Base-by-base conservation (phyloP, 2,797 vertebrate species). In the Delichon dasypus region DNA sequence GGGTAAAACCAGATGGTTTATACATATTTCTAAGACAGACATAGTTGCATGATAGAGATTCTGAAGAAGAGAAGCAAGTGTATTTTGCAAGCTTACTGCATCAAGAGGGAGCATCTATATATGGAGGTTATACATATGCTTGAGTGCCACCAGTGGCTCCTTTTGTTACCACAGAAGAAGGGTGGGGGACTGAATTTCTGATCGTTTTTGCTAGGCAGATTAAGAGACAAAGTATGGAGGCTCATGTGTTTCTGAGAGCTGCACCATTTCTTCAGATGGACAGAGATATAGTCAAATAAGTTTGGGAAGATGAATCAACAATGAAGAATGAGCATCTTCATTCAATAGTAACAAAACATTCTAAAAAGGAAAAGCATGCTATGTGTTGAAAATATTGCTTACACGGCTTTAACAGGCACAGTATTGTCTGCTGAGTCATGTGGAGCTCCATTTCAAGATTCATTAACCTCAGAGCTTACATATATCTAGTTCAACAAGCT, bases 401-500 rank as follows among this genome's bases (percentile, higher is more conserved):
- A 71, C n/a, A 45, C 0, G 2, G 62, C 19, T 93, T 72, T 88
- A 91, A 57, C 29, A 75, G 70, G 47, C 40, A 80, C 42, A 51
- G 29, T 66, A 19, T 40, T 93, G 62, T 48, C 60, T 87, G 10
- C 44, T 62, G 67, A 94, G 60, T 75, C 78, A 75, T 27, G 70
- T 62, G 76, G 44, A 89, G 75, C 60, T 55, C 19, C 21, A 15
- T 81, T 89, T 85, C 36, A 85, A 78, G 67, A 92, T 96, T 95
- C 94, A 95, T 96, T 97, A 95, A 84, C 72, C 79, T 82, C 92
- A 72, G 72, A 79, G 76, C 70, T 96, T 97, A 85, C 82, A 64
- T 91, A 90, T 81, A 93, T 90, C 89, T 95, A 54, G 88, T 88
- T 96, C 48, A 96, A 95, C 74, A 96, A 96, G 88, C 85, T 89